A percentile compares a stretch with the other conserved stretches of the same genome.
Conservation (phyloP, 2,888 invertebrate genomes). For the Tuberolachnus salignus region DNA sequence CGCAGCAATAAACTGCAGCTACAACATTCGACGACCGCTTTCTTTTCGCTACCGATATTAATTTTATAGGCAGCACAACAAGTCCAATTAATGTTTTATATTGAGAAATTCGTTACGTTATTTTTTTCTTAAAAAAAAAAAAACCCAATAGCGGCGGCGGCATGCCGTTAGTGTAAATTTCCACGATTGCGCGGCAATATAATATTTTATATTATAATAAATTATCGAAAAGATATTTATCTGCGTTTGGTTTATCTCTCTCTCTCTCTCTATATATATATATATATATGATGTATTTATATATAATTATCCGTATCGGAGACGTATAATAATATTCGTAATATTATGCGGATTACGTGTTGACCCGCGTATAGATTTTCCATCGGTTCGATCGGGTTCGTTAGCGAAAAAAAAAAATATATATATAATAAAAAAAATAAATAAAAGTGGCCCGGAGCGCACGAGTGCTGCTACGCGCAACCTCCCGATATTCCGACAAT, state of each 20-base stretch:
- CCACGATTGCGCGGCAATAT: no score
- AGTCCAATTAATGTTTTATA: no score
- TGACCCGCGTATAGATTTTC: slow-evolving; percentile 18
- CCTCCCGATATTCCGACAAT: slow-evolving; percentile 27
- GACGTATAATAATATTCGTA: neutral
- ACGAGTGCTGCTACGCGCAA: neutral
- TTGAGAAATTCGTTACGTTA: no score
- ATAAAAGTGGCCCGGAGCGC: neutral
- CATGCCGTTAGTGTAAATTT: no score
- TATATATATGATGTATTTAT: no score
- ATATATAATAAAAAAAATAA: no score
- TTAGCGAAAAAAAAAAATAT: slow-evolving; percentile 41
- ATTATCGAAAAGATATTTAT: neutral
- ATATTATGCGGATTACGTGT: neutral
- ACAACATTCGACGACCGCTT: neutral
- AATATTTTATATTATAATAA: neutral
- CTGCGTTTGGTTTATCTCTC: no score
- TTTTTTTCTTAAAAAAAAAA: no score
- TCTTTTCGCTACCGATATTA: no score
- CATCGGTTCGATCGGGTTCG: slow-evolving; percentile 18
- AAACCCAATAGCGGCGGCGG: no score
- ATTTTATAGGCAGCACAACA: no score
- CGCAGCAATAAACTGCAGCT: neutral
- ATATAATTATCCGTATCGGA: neutral
- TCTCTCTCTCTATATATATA: no score